Percentiles rank a stretch among this genome's conserved stretches.
Evolutionary conservation across 2,888 invertebrate genomes (phyloP).

Genomic region (Andrena trimmerana): DNA sequence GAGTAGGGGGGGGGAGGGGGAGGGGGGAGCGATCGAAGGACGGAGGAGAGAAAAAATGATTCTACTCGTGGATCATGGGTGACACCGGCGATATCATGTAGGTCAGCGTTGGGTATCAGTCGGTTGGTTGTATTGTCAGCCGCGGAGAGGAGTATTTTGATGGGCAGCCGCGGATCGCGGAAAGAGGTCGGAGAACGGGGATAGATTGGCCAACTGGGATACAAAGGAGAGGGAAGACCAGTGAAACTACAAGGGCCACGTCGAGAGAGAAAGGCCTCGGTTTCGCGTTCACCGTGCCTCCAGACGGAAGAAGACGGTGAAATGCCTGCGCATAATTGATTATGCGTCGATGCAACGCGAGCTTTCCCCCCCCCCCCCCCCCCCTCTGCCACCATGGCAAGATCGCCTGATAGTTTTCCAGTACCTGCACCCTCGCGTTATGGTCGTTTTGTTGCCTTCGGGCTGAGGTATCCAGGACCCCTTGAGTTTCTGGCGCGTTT

Average conservation of each 20-base stretch:
- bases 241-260: constrained; percentile 6
- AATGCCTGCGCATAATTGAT: constrained; percentile 47
- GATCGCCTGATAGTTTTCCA: background rate
- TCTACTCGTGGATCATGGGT: background rate
- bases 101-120: constrained; percentile 39
- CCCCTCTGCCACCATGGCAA: constrained; percentile 13
- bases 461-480: too few species aligned
- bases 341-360: constrained; percentile 34
- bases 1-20: too few species aligned
- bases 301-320: constrained; percentile 20
- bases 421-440: background rate
- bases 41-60: background rate
- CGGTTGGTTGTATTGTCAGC: constrained; percentile 13
- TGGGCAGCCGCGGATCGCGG: constrained; percentile 1
- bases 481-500: background rate
- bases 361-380: constrained; percentile 15
- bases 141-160: constrained; percentile 20
- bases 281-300: constrained; percentile 2
- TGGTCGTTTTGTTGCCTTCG: background rate
- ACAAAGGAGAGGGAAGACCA: background rate
- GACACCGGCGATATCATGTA: constrained; percentile 27
- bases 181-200: background rate
- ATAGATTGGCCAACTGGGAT: background rate
- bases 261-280: constrained; percentile 33
- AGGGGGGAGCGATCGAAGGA: background rate